These are phyloP conservation scores for Cabera pusaria DNA, from an alignment of 2,888 invertebrate genomes.

Conservation along the genomic window DNA sequence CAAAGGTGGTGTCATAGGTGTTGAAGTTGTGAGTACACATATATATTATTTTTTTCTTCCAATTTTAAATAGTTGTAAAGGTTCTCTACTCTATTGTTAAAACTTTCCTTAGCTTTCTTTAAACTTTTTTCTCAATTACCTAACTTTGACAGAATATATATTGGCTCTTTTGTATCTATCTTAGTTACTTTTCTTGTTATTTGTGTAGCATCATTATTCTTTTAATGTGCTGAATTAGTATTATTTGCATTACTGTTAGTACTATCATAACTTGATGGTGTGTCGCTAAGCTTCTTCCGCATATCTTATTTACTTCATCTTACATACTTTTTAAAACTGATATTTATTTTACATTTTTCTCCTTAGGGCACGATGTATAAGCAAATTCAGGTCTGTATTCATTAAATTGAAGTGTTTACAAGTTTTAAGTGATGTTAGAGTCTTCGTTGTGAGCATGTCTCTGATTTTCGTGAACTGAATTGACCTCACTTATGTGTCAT, in stretches of 20 bases:
- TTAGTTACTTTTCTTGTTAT: too few species aligned
- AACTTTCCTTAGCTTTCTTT: too few species aligned
- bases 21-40: conserved; percentile 84
- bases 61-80: too few species aligned
- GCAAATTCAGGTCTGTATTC: conserved; percentile 82
- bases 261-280: too few species aligned
- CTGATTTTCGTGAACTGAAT: conserved; percentile 37
- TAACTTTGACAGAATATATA: too few species aligned
- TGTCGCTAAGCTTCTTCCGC: neutral
- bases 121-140: too few species aligned
- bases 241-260: neutral
- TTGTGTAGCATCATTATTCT: too few species aligned
- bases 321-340: conserved; percentile 35
- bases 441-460: conserved; percentile 58
- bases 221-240: too few species aligned
- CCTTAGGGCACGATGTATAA: conserved; percentile 81
- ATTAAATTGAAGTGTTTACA: conserved; percentile 44
- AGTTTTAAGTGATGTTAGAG: conserved; percentile 67
- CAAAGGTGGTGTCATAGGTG: conserved; percentile 88
- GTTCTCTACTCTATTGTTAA: too few species aligned
- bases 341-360: conserved; percentile 60
- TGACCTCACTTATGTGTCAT: conserved; percentile 33
- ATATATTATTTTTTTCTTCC: too few species aligned
- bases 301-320: conserved; percentile 16
- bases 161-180: neutral